Base-by-base conservation (phyloP, 2,797 vertebrate genomes). In the Lacerta bilineata region DNA sequence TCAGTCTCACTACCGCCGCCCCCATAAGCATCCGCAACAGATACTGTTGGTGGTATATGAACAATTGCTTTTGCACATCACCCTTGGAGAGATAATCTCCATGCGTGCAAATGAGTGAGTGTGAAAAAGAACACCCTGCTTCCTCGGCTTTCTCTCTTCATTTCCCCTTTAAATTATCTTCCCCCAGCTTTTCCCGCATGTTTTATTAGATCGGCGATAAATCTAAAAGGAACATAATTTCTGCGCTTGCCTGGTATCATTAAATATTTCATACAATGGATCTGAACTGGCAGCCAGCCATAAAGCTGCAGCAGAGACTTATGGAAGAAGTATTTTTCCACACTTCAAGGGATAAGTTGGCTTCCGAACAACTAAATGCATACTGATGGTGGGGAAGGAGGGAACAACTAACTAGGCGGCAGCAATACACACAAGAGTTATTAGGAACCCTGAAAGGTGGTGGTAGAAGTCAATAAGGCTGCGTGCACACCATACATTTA, bases 191-290 rank as follows among this genome's bases (percentile, higher is more conserved):
- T 86, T 76, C 59, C 74, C 33, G 85, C 78, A 78, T 86, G 85
- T 80, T 88, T 86, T 78, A 91, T 88, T 68, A 91, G 80, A 83
- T 10, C 11, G 23, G n/a, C 82, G 33, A 89, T 86, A 59, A 74
- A 89, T 87, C 78, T 71, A 50, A 85, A 86, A 78, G 79, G 83
- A 82, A 71, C 75, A 76, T 80, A 76, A 68, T 82, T 69, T 55
- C 66, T 27, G 17, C 9, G 66, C 78, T 78, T 81, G 61, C 41
- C 77, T 46, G 25, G 43, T 25, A 84, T 33, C 10, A 77, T 80
- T 87, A 90, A 87, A 87, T 87, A 87, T 80, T 84, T 84, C 85
- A 84, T 84, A 87, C 59, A 76, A 80, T 85, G 61, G 77, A 76
- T 87, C 82, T 27, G 39, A 68, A 69, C 86, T 87, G 77, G 83